A percentile compares a stretch with the other conserved stretches of the same genome.
Evolutionary conservation across 2,888 invertebrate genomes (phyloP).

Genomic region (Salpingus planirostris): DNA sequence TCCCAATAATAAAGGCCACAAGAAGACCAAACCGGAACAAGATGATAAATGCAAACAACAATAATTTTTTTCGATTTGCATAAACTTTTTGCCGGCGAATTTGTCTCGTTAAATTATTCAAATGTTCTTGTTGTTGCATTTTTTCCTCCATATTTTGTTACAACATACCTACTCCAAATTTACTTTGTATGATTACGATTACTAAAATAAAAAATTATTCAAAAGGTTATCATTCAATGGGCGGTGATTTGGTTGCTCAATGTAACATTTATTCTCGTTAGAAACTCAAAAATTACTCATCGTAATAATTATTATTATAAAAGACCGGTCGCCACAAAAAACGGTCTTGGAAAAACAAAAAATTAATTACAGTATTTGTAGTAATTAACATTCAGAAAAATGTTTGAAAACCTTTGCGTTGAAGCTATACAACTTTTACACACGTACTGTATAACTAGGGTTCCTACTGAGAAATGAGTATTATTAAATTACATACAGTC

Average conservation of each 20-base stretch:
- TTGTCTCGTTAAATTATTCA: no score
- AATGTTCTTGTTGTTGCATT: no score
- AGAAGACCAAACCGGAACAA: conserved; percentile 31
- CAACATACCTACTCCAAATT: no score
- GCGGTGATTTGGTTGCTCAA: background rate
- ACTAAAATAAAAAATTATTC: background rate
- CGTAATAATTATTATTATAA: no score
- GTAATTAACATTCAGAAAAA: conserved; percentile 9
- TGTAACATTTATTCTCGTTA: conserved; percentile 15
- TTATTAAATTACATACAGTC: conserved; percentile 29
- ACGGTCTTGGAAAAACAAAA: conserved; percentile 12
- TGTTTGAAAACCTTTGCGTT: background rate
- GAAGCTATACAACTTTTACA: conserved; percentile 5
- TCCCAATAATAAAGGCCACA: conserved; percentile 45
- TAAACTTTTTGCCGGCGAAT: no score
- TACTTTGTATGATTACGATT: background rate
- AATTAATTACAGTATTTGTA: conserved; percentile 9
- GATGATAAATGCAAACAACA: conserved; percentile 14
- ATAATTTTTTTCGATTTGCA: conserved; percentile 10
- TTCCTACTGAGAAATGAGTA: conserved; percentile 28
- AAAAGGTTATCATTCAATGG: no score
- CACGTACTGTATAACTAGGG: conserved; percentile 15
- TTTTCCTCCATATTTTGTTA: no score
- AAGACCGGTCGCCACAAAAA: conserved; percentile 12
- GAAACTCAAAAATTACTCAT: conserved; percentile 18